Conservation (phyloP, 2,888 invertebrate species). For the Napeogenes sylphis region DNA sequence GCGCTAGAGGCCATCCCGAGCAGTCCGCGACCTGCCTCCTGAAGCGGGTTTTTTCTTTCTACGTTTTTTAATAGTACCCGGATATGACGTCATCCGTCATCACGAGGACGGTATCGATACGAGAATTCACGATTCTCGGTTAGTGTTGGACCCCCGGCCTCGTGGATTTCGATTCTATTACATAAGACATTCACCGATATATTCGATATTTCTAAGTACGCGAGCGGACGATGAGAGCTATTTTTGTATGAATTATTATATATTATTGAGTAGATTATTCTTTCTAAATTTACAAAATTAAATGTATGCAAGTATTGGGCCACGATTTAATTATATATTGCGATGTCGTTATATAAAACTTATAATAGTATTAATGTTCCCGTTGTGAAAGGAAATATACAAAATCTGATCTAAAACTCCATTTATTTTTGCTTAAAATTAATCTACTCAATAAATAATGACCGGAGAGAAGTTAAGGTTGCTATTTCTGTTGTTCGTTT, state of each 20-base stretch:
- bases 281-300: background rate
- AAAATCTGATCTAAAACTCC: background rate
- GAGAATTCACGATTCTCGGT: too few relatives aligned
- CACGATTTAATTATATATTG: too few relatives aligned
- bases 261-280: slow-evolving; percentile 3
- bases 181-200: background rate
- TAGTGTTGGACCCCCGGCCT: too few relatives aligned
- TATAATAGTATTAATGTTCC: background rate
- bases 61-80: background rate
- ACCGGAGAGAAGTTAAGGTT: background rate
- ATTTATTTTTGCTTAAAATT: background rate
- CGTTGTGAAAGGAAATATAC: background rate
- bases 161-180: background rate
- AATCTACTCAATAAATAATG: slow-evolving; percentile 5
- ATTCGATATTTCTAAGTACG: background rate
- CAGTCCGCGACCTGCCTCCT: background rate
- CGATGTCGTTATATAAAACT: background rate
- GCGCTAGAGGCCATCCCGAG: slow-evolving; percentile 6
- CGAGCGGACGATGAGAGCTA: background rate
- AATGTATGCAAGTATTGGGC: background rate
- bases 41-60: background rate
- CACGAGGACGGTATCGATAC: too few relatives aligned
- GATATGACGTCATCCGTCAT: background rate
- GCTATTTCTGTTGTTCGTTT: slow-evolving; percentile 1
- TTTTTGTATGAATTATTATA: slow-evolving; percentile 5